Evolutionary conservation across 2,113 vertebrate genomes (phyloP), one percentile per base, ranked within the genome.

Genomic region (Tamias sibiricus): DNA sequence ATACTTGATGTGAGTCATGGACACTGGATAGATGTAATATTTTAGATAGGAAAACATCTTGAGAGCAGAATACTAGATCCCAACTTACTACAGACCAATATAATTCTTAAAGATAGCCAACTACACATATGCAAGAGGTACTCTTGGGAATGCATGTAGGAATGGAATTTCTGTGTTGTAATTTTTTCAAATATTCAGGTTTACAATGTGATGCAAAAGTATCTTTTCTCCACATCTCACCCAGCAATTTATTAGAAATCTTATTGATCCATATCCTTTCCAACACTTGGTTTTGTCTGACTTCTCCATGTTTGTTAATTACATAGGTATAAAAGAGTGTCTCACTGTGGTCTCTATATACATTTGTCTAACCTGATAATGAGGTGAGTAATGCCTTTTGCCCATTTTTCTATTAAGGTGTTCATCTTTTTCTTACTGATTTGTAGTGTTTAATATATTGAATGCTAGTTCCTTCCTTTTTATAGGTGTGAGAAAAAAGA

Each of bases 41-140:
- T 91, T 71, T 95, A 14, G 35, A 62, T 69, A 71, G 80, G 47
- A 76, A 95, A 79, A 91, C n/a, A 79, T 8, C 49, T 90, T 85
- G 1, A 9, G 81, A 79, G 72, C 26, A 79, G 71, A 84, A 90
- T 85, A 62, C 17, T 59, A 85, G 11, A 49, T 62, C 62, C 76
- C 59, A 59, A 71, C 49, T 91, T 94, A 90, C 64, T 62, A 79
- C 30, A 77, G 42, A 79, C 62, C 71, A 37, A 85, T 77, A 79
- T 85, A 79, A 77, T 49, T 85, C 62, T 90, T 37, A 40, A 80
- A 40, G 42, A 17, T 12, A 94, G 40, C 79, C 84, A 84, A 85
- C 13, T 85, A 85, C 13, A 71, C 26, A 35, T 40, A 87, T 52
- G 26, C 42, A 87, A 74, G 42, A 94, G 54, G 42, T 35, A 40